Conservation (phyloP, 2,113 vertebrate species). For the Microcebus lehilahytsara region DNA sequence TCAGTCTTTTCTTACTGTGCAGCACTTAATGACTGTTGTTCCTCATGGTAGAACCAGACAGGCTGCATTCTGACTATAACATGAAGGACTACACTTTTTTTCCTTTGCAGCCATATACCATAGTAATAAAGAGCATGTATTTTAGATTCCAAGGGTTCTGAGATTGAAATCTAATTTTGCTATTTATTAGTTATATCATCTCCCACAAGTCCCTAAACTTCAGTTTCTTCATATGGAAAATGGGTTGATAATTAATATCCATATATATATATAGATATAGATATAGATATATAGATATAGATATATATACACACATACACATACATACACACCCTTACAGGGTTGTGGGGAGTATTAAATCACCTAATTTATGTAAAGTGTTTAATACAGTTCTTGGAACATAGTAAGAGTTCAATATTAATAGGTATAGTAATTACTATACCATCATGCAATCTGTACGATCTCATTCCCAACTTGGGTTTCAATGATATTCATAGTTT, state of each 20-base stretch:
- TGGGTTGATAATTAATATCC: not conserved
- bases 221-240: not conserved
- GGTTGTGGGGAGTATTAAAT: not conserved
- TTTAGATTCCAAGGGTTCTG: not conserved
- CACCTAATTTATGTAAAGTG: not conserved
- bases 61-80: constrained; percentile 35
- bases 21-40: constrained; percentile 33
- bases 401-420: not conserved
- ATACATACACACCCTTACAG: not conserved
- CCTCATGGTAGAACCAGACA: constrained; percentile 53
- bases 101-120: not conserved
- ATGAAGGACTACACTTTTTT: not conserved
- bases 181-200: not conserved
- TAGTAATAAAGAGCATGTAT: not conserved
- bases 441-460: not conserved
- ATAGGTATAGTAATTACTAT: not conserved
- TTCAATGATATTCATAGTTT: not conserved
- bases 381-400: not conserved
- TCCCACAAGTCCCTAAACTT: not conserved
- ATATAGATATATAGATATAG: too few relatives aligned
- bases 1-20: constrained; percentile 15
- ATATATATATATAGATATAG: too few relatives aligned
- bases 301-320: too few relatives aligned
- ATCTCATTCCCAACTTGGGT: not conserved
- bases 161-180: not conserved